Percentiles rank a stretch among this genome's conserved stretches.
Conservation (phyloP, 1,140 invertebrate genomes). For the Neomicropteryx cornuta region DNA sequence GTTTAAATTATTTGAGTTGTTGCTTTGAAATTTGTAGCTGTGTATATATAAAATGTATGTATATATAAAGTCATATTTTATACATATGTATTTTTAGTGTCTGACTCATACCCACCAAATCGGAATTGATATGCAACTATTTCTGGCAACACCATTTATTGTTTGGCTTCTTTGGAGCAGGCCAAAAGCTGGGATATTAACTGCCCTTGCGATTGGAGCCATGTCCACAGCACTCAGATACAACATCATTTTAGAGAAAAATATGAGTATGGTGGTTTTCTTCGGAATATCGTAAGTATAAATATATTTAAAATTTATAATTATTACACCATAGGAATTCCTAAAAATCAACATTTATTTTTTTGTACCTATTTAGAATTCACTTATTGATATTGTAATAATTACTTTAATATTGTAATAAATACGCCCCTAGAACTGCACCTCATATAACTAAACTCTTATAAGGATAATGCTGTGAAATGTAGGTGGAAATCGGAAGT, state of each 20-base stretch:
- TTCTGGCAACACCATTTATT: slow-evolving; percentile 55
- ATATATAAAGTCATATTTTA: too few species aligned
- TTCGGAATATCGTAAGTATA: slow-evolving; percentile 61
- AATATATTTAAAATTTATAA: slow-evolving; percentile 1
- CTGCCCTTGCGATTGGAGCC: slow-evolving; percentile 38
- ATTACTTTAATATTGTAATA: too few species aligned
- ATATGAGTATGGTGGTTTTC: slow-evolving; percentile 59
- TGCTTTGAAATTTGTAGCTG: too few species aligned
- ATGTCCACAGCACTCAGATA: slow-evolving; percentile 53
- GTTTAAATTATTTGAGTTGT: too few species aligned
- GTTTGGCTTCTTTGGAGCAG: slow-evolving; percentile 54
- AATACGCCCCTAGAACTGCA: too few species aligned
- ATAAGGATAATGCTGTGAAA: too few species aligned
- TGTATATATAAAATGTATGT: too few species aligned
- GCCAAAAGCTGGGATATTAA: slow-evolving; percentile 41
- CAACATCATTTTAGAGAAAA: slow-evolving; percentile 48
- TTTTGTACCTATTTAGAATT: slow-evolving; percentile 42
- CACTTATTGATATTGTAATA: too few species aligned
- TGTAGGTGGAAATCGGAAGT: too few species aligned
- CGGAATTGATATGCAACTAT: slow-evolving; percentile 74
- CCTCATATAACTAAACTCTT: too few species aligned
- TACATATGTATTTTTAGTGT: slow-evolving; percentile 43
- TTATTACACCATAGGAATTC: background rate
- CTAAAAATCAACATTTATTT: slow-evolving; percentile 41
- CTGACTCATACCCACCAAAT: slow-evolving; percentile 58